A percentile compares a stretch with the other conserved stretches of the same genome.
Conservation (phyloP, 2,888 invertebrate species). For the Ophion obscuratus region DNA sequence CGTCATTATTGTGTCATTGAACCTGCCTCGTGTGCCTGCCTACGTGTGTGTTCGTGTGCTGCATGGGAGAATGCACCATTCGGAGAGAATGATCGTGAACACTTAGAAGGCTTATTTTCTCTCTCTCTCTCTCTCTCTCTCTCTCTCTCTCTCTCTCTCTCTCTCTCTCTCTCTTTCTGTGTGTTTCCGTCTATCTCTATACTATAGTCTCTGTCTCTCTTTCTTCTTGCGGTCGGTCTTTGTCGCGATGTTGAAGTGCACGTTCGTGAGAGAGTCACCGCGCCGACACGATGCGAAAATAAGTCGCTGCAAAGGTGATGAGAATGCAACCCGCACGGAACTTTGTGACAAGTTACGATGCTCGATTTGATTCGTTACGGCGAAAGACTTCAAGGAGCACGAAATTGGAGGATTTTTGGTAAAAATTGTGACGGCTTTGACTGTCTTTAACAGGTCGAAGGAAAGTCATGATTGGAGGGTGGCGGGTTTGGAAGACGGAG, state of each 20-base stretch:
- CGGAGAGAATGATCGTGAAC: constrained; percentile 42
- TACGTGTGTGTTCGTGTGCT: not conserved
- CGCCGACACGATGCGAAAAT: constrained; percentile 15
- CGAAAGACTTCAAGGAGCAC: too few species aligned
- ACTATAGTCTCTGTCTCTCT: not conserved
- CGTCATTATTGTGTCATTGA: constrained; percentile 65
- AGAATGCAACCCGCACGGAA: not conserved
- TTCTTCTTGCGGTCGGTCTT: constrained; percentile 30
- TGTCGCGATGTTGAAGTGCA: constrained; percentile 41
- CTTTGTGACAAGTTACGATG: not conserved
- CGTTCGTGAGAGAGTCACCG: constrained; percentile 33
- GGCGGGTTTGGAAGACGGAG: too few species aligned
- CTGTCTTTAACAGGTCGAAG: too few species aligned
- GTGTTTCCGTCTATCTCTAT: too few species aligned
- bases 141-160: constrained; percentile 9
- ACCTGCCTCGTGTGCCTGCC: constrained; percentile 40
- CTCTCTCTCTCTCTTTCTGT: constrained; percentile 17
- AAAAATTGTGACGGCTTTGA: too few species aligned
- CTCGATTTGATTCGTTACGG: not conserved
- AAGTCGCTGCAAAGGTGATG: constrained; percentile 10
- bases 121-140: not conserved
- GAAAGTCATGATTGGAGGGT: too few species aligned
- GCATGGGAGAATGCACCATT: constrained; percentile 46
- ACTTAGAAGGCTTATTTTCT: constrained; percentile 37
- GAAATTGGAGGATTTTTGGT: too few species aligned